Evolutionary conservation across 2,113 vertebrate genomes (phyloP), one percentile per base, ranked within the genome.

Genomic region (Anseranas semipalmata): DNA sequence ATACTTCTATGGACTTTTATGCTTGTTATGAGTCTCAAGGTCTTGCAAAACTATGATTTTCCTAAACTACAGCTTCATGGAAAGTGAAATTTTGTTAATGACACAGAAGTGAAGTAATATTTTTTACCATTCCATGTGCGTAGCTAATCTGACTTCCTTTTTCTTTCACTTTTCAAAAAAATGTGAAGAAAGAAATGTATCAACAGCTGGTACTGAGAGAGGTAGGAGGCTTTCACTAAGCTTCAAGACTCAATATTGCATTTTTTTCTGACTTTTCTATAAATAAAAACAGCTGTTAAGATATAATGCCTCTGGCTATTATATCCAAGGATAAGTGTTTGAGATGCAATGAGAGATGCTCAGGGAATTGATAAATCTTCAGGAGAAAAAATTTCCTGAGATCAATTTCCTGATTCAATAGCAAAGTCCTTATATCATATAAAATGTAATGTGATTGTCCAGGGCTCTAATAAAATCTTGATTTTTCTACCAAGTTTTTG

Each of bases 371-470:
- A 6, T 73, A 75, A 74, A 22, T 63, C 37, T 92, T 87, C 74
- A 76, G 60, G 7, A 80, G 32, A 58, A 71, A 94, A 91, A 71
- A 62, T 32, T 43, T 76, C 72, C 76, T 55, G 79, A 79, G 82
- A 95, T 95, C 95, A 56, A 76, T 96, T 95, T 93, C 66, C 84
- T 74, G 79, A 95, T 95, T 92, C 76, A 87, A 39, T 90, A 87
- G 68, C 55, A 13, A 92, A 85, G 77, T 74, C 27, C 24, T 91
- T 52, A 25, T 95, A 94, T 93, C 32, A 55, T 78, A 76, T 65
- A 78, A 89, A 97, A 93, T 19, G 33, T 96, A 96, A 97, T 93
- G 63, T 85, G 82, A 96, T 97, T 97, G 79, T 94, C 89, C 50
- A 16, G 48, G 79, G 70, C 84, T 91, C 67, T 96, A 96, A 97